phyloP scores from a whole-genome alignment of 2,113 vertebrate species.

The Ameiurus melas region DNA sequence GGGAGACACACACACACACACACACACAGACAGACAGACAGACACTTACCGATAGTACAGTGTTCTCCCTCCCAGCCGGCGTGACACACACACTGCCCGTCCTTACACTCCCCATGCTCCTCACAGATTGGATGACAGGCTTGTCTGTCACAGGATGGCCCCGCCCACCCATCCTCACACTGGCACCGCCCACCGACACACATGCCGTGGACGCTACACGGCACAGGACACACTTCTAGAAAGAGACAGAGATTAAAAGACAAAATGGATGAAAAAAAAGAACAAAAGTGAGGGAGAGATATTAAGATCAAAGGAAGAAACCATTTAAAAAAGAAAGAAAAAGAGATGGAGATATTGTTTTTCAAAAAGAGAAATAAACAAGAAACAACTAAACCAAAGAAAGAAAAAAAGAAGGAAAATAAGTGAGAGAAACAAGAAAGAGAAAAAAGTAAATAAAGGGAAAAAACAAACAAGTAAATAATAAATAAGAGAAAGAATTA shows the following conservation, averaged over 20 bases:
- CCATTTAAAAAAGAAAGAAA: background rate
- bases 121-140: conserved; percentile 81
- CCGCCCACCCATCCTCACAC: conserved; percentile 85
- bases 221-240: conserved; percentile 80
- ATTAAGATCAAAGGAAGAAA: too few species aligned
- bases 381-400: background rate
- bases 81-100: conserved; percentile 94
- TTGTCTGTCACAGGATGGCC: conserved; percentile 79
- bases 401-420: background rate
- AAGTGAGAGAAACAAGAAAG: background rate
- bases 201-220: conserved; percentile 78
- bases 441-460: background rate
- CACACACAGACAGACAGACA: conserved; percentile 42
- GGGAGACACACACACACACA: background rate
- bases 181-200: conserved; percentile 81
- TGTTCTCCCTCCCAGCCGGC: conserved; percentile 98
- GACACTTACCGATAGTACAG: conserved; percentile 90
- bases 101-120: conserved; percentile 91
- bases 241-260: background rate
- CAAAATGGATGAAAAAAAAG: background rate
- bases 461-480: background rate
- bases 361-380: background rate
- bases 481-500: background rate
- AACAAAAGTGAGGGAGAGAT: background rate
- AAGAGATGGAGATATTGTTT: too few species aligned